Percentiles rank a stretch among this genome's conserved stretches.
phyloP scores from a whole-genome alignment of 2,888 invertebrate genomes.

The Biston stratarius region DNA sequence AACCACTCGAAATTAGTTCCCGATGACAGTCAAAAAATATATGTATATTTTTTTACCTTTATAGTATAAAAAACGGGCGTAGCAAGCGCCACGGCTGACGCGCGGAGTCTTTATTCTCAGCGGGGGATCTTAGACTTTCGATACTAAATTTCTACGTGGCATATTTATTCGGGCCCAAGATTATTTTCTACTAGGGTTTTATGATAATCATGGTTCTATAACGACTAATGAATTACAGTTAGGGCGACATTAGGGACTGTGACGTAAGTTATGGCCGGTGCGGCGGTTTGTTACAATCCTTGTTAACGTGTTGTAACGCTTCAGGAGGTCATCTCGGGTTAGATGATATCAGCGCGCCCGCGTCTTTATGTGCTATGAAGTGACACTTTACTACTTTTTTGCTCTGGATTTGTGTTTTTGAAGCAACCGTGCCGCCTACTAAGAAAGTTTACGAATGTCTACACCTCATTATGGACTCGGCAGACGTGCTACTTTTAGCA shows the following conservation, averaged over 20 bases:
- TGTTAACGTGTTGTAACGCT: slow-evolving; percentile 26
- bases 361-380: slow-evolving; percentile 30
- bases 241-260: slow-evolving; percentile 62
- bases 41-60: slow-evolving; percentile 74
- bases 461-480: no score
- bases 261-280: slow-evolving; percentile 34
- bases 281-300: slow-evolving; percentile 38
- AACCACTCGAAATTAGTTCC: slow-evolving; percentile 83
- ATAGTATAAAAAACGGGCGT: slow-evolving; percentile 53
- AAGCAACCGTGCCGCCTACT: neutral
- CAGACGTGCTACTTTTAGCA: no score
- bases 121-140: slow-evolving; percentile 67
- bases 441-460: no score
- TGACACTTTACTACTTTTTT: slow-evolving; percentile 28
- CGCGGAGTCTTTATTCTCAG: slow-evolving; percentile 77
- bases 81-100: slow-evolving; percentile 74
- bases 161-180: slow-evolving; percentile 79
- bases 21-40: slow-evolving; percentile 86
- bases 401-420: slow-evolving; percentile 13
- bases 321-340: slow-evolving; percentile 6
- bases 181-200: slow-evolving; percentile 84
- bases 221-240: slow-evolving; percentile 79
- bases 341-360: slow-evolving; percentile 26
- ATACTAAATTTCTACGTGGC: slow-evolving; percentile 80
- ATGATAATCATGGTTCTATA: slow-evolving; percentile 76